Evolutionary conservation across 2,797 vertebrate species (phyloP).

Genomic region (Hozukius guyotensis): DNA sequence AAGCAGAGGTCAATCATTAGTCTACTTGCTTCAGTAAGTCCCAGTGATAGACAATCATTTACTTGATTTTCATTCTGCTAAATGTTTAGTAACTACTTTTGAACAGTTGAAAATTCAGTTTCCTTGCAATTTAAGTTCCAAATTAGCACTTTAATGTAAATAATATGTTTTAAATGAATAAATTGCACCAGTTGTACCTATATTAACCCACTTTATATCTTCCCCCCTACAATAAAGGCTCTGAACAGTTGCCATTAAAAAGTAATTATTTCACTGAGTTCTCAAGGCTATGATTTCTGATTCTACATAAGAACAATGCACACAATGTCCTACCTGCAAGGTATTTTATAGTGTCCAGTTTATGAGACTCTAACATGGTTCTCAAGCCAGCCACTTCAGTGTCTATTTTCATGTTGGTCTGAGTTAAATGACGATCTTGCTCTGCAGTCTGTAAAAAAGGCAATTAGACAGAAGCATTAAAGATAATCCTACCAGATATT

Average conservation of each 20-base stretch:
- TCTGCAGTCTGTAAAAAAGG: slow-evolving; percentile 84
- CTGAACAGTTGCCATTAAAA: background rate
- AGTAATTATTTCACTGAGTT: background rate
- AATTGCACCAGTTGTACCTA: background rate
- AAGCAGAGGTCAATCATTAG: background rate
- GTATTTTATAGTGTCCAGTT: slow-evolving; percentile 98
- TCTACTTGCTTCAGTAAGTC: background rate
- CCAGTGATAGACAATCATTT: background rate
- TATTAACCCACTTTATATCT: background rate
- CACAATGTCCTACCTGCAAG: slow-evolving; percentile 89
- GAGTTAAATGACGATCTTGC: slow-evolving; percentile 90
- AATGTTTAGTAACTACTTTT: background rate
- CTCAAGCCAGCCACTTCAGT: slow-evolving; percentile 96
- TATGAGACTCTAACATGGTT: slow-evolving; percentile 95
- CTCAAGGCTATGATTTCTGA: background rate
- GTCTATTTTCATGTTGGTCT: slow-evolving; percentile 94
- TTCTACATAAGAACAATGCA: background rate
- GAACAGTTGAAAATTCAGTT: background rate
- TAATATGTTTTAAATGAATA: background rate
- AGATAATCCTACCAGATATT: background rate
- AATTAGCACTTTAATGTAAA: background rate
- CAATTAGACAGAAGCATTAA: background rate
- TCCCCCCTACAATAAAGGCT: background rate
- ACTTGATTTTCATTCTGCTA: background rate
- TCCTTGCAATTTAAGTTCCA: background rate